These are phyloP conservation scores for Naja naja DNA, from an alignment of 2,113 vertebrate genomes.

Conservation along the genomic window DNA sequence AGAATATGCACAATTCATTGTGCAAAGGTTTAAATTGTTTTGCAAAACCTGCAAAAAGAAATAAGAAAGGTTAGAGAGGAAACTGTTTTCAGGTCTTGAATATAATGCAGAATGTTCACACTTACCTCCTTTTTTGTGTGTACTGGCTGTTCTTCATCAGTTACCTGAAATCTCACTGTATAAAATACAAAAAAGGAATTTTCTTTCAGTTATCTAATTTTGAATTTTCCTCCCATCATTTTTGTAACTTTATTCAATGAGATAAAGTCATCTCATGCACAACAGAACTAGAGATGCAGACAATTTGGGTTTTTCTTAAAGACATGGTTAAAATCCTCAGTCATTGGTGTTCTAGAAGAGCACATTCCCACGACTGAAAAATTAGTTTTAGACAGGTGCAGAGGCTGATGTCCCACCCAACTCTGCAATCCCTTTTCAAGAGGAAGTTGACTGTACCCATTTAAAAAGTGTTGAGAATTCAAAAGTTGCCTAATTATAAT, in stretches of 20 bases:
- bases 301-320: neutral
- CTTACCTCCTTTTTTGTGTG: constrained; percentile 7
- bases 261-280: neutral
- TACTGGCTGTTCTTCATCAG: constrained; percentile 10
- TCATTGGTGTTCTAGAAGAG: neutral
- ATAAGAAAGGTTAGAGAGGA: neutral
- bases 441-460: neutral
- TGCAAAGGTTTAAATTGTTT: neutral
- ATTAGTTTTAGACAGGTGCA: neutral
- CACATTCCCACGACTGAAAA: neutral
- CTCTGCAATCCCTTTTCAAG: neutral
- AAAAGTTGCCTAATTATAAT: neutral
- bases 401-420: neutral
- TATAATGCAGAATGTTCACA: neutral
- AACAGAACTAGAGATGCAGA: neutral
- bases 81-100: neutral
- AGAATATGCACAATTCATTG: neutral
- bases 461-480: neutral
- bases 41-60: neutral
- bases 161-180: constrained; percentile 8
- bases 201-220: neutral
- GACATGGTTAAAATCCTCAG: neutral
- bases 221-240: neutral
- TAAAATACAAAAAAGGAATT: constrained; percentile 7
- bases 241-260: neutral